A percentile compares a stretch with the other conserved stretches of the same genome.
These are phyloP conservation scores for Drosophila suzukii DNA, from an alignment of 1,140 invertebrate species.

Conservation along the genomic window DNA sequence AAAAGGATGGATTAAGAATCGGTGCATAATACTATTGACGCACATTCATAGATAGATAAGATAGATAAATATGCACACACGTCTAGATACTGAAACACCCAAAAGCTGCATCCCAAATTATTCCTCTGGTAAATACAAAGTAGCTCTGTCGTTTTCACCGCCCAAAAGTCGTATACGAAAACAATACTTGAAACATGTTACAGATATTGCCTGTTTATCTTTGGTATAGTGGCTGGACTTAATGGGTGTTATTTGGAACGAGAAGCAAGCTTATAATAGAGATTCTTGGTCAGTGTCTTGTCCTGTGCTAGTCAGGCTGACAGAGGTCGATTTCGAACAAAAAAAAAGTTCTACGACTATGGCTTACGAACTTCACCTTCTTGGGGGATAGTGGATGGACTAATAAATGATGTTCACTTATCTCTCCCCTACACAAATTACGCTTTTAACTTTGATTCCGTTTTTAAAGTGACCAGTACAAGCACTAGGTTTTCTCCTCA, in stretches of 20 bases:
- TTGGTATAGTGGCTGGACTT: slow-evolving; percentile 19
- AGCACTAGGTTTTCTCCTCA: neutral
- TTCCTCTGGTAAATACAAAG: slow-evolving; percentile 12
- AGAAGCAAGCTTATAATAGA: slow-evolving; percentile 57
- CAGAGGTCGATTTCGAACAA: slow-evolving; percentile 13
- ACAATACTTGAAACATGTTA: neutral
- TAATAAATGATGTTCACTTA: slow-evolving; percentile 28
- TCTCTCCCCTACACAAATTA: slow-evolving; percentile 10
- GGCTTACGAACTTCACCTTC: slow-evolving; percentile 41
- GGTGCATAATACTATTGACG: slow-evolving; percentile 41
- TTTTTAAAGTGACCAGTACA: neutral
- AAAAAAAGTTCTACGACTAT: slow-evolving; percentile 7
- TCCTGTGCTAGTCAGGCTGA: slow-evolving; percentile 22
- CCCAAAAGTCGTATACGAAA: slow-evolving; percentile 7
- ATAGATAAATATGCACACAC: slow-evolving; percentile 17
- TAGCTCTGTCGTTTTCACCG: slow-evolving; percentile 22
- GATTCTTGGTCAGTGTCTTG: slow-evolving; percentile 68
- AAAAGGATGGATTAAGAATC: slow-evolving; percentile 29
- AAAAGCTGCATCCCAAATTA: slow-evolving; percentile 42
- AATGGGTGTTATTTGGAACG: slow-evolving; percentile 30
- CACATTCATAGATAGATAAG: slow-evolving; percentile 37
- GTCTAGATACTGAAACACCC: slow-evolving; percentile 40
- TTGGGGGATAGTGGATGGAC: neutral
- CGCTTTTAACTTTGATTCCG: neutral
- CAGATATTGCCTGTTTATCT: neutral